These are phyloP conservation scores for Dicycla oo DNA, from an alignment of 2,888 invertebrate genomes.

Conservation along the genomic window DNA sequence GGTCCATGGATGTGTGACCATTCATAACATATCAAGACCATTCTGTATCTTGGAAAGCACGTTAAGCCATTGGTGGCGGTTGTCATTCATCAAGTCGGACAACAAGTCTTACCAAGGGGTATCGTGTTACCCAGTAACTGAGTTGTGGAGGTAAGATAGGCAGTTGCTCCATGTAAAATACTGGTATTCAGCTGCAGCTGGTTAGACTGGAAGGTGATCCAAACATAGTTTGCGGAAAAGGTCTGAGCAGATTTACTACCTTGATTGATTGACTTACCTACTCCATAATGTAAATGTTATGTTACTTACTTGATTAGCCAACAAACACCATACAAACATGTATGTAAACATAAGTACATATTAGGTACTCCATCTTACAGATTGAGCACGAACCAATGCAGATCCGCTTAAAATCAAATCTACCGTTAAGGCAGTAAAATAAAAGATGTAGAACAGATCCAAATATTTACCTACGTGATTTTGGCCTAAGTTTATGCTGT, in stretches of 20 bases:
- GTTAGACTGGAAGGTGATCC: not conserved
- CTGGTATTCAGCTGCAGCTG: no score
- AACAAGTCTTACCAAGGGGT: not conserved
- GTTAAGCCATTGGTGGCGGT: not conserved
- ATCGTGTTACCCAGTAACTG: not conserved
- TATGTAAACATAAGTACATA: not conserved
- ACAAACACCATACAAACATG: not conserved
- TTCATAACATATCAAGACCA: not conserved
- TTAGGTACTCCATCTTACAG: not conserved
- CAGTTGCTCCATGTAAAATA: not conserved
- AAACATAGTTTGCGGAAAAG: not conserved
- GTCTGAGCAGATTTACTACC: no score
- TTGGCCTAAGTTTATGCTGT: not conserved
- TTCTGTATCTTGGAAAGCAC: not conserved
- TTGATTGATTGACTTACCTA: not conserved
- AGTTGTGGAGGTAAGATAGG: not conserved
- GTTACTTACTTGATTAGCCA: not conserved
- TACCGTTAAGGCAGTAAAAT: not conserved
- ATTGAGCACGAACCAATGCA: not conserved
- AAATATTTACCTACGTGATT: not conserved
- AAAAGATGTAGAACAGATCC: not conserved
- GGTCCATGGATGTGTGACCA: not conserved
- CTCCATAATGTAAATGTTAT: not conserved
- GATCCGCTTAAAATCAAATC: no score
- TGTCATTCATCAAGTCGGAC: not conserved